phyloP scores from a whole-genome alignment of 92 coral and sea anemone genomes.

The Montipora capitata region DNA sequence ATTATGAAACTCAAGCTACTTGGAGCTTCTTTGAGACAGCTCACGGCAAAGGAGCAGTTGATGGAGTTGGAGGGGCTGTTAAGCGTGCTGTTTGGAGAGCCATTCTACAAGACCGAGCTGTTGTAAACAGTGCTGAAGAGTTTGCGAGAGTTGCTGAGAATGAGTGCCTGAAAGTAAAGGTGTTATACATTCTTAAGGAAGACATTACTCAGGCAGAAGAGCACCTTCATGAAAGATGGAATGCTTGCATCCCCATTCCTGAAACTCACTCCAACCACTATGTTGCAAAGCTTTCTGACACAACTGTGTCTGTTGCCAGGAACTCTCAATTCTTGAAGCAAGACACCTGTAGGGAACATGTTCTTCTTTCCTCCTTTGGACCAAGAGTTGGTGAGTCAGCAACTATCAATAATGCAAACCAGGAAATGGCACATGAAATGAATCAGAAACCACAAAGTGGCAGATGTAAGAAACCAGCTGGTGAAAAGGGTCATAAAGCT shows the following conservation, averaged over 20 bases:
- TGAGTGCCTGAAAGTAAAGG: slow-evolving; percentile 28
- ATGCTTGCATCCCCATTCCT: slow-evolving; percentile 30
- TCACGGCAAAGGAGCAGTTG: slow-evolving; percentile 72
- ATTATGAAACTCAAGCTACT: slow-evolving; percentile 53
- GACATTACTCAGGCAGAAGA: slow-evolving; percentile 38
- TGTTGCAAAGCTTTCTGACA: slow-evolving; percentile 19
- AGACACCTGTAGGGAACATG: slow-evolving; percentile 19
- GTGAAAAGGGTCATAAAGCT: neutral
- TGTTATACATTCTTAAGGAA: slow-evolving; percentile 22
- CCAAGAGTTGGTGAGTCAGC: slow-evolving; percentile 8
- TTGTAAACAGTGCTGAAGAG: slow-evolving; percentile 55
- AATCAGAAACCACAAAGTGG: neutral
- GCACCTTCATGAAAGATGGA: slow-evolving; percentile 40
- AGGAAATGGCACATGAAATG: neutral
- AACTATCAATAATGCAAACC: slow-evolving; percentile 1
- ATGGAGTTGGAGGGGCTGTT: slow-evolving; percentile 65
- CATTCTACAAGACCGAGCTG: slow-evolving; percentile 45
- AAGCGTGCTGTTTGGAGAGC: slow-evolving; percentile 72
- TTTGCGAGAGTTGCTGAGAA: slow-evolving; percentile 33
- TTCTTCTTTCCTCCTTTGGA: slow-evolving; percentile 7
- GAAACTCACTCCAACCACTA: slow-evolving; percentile 24
- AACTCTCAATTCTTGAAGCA: slow-evolving; percentile 33
- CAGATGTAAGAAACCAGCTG: neutral
- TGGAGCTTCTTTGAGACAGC: slow-evolving; percentile 73
- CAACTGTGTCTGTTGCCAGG: slow-evolving; percentile 33